These are phyloP conservation scores for Gyps fulvus DNA, from an alignment of 2,113 vertebrate species.

Conservation along the genomic window DNA sequence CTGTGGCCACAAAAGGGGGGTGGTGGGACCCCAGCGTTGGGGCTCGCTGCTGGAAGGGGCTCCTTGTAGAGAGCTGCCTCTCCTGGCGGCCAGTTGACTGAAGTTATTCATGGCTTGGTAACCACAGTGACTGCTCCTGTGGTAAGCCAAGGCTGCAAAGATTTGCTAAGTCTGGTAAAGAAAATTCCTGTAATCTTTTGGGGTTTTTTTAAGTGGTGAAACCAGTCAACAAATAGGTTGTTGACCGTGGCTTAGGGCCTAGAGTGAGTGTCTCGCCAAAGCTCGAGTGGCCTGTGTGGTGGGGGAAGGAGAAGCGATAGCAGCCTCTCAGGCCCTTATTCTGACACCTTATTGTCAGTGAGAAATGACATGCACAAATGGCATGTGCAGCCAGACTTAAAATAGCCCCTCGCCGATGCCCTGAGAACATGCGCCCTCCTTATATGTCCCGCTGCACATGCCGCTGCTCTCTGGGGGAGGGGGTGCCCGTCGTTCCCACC, in stretches of 20 bases:
- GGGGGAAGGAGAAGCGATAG: neutral
- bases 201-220: neutral
- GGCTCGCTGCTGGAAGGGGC: neutral
- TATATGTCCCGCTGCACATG: slow-evolving; percentile 77
- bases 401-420: slow-evolving; percentile 81
- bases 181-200: neutral
- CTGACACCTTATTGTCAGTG: slow-evolving; percentile 58
- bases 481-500: neutral
- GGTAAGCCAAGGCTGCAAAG: neutral
- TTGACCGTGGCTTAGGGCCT: rapidly evolving
- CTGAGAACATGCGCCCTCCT: slow-evolving; percentile 68
- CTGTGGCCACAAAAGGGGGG: neutral
- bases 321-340: neutral
- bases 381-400: slow-evolving; percentile 82
- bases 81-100: rapidly evolving
- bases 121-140: neutral
- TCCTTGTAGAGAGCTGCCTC: neutral
- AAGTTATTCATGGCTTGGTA: neutral
- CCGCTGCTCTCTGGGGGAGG: neutral
- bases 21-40: neutral
- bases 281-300: neutral
- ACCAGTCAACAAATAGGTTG: neutral
- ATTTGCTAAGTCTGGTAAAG: neutral
- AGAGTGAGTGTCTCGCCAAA: neutral
- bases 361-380: slow-evolving; percentile 84